phyloP scores from a whole-genome alignment of 1,140 invertebrate genomes.

The Achroia grisella region DNA sequence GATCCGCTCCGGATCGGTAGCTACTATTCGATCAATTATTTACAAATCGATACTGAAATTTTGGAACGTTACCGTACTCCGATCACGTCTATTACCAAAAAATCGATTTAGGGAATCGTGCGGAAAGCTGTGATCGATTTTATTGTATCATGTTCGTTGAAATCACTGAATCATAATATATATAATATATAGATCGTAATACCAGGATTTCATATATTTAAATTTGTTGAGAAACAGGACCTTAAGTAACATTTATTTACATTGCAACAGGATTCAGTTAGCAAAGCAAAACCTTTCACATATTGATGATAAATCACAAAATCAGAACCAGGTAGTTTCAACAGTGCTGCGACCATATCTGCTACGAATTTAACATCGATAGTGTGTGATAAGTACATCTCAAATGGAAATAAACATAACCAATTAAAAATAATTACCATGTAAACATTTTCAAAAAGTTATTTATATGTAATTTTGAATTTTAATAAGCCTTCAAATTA shows the following conservation, averaged over 20 bases:
- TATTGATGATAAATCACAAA: slow-evolving; percentile 28
- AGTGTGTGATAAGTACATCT: too few species aligned
- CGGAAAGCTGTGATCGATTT: slow-evolving; percentile 34
- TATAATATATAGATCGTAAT: too few species aligned
- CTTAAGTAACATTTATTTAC: slow-evolving; percentile 37
- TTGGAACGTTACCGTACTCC: slow-evolving; percentile 24
- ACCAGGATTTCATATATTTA: too few species aligned
- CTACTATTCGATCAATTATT: slow-evolving; percentile 44
- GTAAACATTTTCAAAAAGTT: too few species aligned
- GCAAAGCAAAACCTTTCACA: slow-evolving; percentile 29
- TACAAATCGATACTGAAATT: slow-evolving; percentile 39
- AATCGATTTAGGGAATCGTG: slow-evolving; percentile 58
- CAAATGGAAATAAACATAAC: too few species aligned
- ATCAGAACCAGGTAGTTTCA: slow-evolving; percentile 25
- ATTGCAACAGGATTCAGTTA: slow-evolving; percentile 27
- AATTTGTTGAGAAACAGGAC: slow-evolving; percentile 23
- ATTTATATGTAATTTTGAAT: too few species aligned
- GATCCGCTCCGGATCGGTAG: slow-evolving; percentile 45
- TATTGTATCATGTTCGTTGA: not conserved
- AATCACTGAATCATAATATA: too few species aligned
- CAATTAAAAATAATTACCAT: too few species aligned
- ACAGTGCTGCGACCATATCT: slow-evolving; percentile 16
- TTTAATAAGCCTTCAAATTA: too few species aligned
- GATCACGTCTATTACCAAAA: slow-evolving; percentile 50
- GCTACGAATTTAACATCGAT: too few species aligned